Percentiles rank a stretch among this genome's conserved stretches.
phyloP scores from a whole-genome alignment of 1,140 invertebrate species.

The Chlorops oryzae region DNA sequence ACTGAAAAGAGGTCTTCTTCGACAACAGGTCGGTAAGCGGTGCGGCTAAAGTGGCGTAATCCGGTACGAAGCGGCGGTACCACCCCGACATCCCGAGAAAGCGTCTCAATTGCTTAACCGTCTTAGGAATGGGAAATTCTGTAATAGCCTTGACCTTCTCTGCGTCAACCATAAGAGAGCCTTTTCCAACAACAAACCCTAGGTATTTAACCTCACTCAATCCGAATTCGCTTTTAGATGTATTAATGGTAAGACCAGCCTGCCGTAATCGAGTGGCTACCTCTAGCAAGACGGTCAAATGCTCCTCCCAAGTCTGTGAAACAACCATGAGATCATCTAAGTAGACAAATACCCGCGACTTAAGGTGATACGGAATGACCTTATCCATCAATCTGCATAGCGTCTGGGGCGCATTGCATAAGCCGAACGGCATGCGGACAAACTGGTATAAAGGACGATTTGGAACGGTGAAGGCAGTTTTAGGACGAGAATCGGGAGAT shows the following conservation, averaged over 20 bases:
- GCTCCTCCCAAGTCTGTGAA: constrained; percentile 1
- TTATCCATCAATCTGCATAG: constrained; percentile 8
- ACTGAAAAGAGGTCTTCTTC: not conserved
- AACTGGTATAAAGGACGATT: constrained; percentile 8
- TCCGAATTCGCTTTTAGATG: constrained; percentile 40
- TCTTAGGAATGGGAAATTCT: not conserved
- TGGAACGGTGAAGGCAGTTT: constrained; percentile 12
- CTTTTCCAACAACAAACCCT: constrained; percentile 8
- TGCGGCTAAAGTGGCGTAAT: constrained; percentile 2
- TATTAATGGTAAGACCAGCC: constrained; percentile 12
- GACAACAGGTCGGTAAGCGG: not conserved
- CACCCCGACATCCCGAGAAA: constrained; percentile 5
- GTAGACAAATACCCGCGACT: constrained; percentile 11
- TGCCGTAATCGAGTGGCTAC: not conserved
- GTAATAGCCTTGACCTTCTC: not conserved
- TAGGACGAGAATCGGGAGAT: not conserved
- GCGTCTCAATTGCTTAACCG: constrained; percentile 2
- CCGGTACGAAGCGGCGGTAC: not conserved
- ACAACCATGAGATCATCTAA: constrained; percentile 11
- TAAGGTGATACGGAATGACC: constrained; percentile 4
- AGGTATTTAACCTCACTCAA: constrained; percentile 21
- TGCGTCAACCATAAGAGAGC: constrained; percentile 33
- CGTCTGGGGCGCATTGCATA: constrained; percentile 5
- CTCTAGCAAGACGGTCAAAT: constrained; percentile 5
- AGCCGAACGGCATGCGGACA: constrained; percentile 7